Conservation (phyloP, 2,113 vertebrate genomes). For the Eubucco bourcierii region DNA sequence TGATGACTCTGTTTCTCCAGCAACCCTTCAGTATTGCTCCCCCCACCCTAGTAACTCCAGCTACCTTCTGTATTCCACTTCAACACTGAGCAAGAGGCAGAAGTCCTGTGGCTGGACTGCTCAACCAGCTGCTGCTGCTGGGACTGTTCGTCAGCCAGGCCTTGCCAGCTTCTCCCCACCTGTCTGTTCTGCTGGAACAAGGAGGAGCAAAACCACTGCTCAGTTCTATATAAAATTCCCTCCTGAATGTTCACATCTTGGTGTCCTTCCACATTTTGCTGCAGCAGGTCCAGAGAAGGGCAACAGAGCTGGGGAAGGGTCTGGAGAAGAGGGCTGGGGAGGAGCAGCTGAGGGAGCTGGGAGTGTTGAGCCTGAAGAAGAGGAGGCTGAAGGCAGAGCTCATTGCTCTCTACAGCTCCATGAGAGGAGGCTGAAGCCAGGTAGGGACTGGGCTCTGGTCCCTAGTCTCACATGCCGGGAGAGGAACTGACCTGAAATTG, state of each 20-base stretch:
- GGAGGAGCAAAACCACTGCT: background rate
- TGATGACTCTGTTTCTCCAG: constrained; percentile 24
- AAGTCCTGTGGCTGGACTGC: background rate
- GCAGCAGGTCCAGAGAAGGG: background rate
- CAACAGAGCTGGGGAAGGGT: too few relatives aligned
- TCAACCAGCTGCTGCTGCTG: background rate
- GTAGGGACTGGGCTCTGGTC: too few relatives aligned
- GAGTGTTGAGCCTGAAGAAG: too few relatives aligned
- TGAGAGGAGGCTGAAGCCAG: too few relatives aligned
- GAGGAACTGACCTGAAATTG: too few relatives aligned
- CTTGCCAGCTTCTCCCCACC: background rate
- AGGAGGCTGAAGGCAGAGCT: too few relatives aligned
- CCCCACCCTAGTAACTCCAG: background rate
- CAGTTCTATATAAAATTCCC: background rate
- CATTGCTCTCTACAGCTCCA: too few relatives aligned
- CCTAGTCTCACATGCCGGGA: too few relatives aligned
- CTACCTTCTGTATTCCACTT: background rate
- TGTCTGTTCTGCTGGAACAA: background rate
- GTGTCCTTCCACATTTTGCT: background rate
- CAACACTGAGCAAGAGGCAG: background rate
- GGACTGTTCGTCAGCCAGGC: background rate
- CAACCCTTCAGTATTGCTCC: background rate
- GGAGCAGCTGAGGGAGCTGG: too few relatives aligned
- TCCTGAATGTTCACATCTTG: background rate
- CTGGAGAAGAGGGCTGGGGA: too few relatives aligned